Percentiles rank a stretch among this genome's conserved stretches.
phyloP scores from a whole-genome alignment of 1,140 invertebrate species.

The Camponotus pennsylvanicus region DNA sequence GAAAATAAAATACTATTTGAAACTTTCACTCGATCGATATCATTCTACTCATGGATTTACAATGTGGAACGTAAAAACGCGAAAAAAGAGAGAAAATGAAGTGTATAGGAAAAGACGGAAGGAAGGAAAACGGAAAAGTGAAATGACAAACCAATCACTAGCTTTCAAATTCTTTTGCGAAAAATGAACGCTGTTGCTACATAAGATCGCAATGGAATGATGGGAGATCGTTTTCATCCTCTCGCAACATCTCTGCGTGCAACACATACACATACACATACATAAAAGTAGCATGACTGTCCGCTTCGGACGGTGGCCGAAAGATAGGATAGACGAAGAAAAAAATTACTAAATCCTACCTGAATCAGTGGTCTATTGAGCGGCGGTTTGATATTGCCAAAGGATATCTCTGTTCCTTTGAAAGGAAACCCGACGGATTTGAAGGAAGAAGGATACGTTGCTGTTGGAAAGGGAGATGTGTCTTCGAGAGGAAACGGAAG shows the following conservation, averaged over 20 bases:
- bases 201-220: constrained; percentile 61
- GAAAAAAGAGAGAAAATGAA: constrained; percentile 35
- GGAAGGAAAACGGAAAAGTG: constrained; percentile 4
- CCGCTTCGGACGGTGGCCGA: constrained; percentile 50
- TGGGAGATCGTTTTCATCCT: constrained; percentile 46
- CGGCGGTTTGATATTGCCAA: constrained; percentile 78
- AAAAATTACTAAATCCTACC: constrained; percentile 81
- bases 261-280: constrained; percentile 8
- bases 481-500: constrained; percentile 48
- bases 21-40: not conserved
- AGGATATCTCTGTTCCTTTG: constrained; percentile 76
- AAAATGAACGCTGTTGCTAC: constrained; percentile 59
- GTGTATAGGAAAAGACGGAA: not conserved
- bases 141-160: constrained; percentile 67
- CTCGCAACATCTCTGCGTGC: not conserved
- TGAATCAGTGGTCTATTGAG: constrained; percentile 78
- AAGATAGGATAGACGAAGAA: constrained; percentile 32
- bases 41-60: constrained; percentile 53
- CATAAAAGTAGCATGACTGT: constrained; percentile 17
- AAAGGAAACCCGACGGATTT: constrained; percentile 72
- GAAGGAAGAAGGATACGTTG: constrained; percentile 64
- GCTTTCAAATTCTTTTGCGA: constrained; percentile 62
- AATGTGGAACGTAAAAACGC: constrained; percentile 17
- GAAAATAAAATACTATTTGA: constrained; percentile 9
- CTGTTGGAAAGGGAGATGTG: not conserved